Base-by-base conservation (phyloP, 2,888 invertebrate species). In the Itoplectis maculator region DNA sequence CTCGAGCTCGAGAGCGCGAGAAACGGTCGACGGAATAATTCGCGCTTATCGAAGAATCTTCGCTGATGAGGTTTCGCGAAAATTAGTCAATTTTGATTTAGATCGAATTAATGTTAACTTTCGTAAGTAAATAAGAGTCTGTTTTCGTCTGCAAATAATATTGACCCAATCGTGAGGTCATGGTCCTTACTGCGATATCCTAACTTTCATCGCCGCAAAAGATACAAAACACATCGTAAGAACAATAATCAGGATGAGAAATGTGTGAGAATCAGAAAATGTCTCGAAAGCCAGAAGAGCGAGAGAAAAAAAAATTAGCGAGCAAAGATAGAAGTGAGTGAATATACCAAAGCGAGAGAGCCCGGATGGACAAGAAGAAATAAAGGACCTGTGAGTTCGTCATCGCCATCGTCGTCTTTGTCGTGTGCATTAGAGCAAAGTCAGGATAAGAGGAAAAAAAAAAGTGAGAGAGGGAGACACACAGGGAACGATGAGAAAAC, bases 281-380 rank as follows among this genome's bases (percentile, higher is more conserved):
- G 59, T 37, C 20, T 11, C 37, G n/a, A 54, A n/a, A 20, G 54
- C 61, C 56, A 11, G 73, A 68, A 35, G 29, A 61, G n/a, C n/a
- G 51, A 35, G 72, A 65, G 74, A 74, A 37, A 51, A 29, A 29
- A 5, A 2, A 29, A 29, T 5, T 2, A 81, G 63, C 59, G 63
- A 68, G 42, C 51, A 63, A 79, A 73, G 66, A 79, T 72, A 72
- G 66, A 79, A 47, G 47, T 18, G 66, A 47, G 37, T 73, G 65
- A 68, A 73, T 79, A 73, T 79, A 61, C 59, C 72, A n/a, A 37
- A 79, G 73, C 59, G 40, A 65, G 47, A 42, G 15, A 49, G 59
- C 42, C 79, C 37, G 79, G 40, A 65, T 59, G 40, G 66, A 59
- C 66, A 56, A 59, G 40, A 42, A 66, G 23, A 76, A 77, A 77